Conservation (phyloP, 1,140 invertebrate genomes). For the Lasaia peninsularis region DNA sequence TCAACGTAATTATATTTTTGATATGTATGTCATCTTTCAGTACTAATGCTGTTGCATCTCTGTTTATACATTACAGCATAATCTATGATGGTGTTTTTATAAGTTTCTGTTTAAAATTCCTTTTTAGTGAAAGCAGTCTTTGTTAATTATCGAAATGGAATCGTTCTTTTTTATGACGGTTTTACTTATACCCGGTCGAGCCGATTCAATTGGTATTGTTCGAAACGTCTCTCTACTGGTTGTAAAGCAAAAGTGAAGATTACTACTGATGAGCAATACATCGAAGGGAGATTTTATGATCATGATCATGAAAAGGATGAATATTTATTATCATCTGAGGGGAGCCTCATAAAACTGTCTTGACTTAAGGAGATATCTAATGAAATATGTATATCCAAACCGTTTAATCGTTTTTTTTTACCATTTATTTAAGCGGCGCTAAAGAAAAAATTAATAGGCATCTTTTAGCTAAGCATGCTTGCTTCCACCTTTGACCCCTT, state of each 20-base stretch:
- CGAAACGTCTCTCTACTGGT: conserved; percentile 4
- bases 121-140: conserved; percentile 6
- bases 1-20: too few relatives aligned
- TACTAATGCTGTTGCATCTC: too few relatives aligned
- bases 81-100: too few relatives aligned
- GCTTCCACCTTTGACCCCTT: too few relatives aligned
- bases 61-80: too few relatives aligned
- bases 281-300: conserved; percentile 4
- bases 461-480: too few relatives aligned
- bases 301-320: conserved; percentile 12
- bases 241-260: conserved; percentile 14
- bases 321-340: not conserved
- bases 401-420: too few relatives aligned
- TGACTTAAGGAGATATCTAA: too few relatives aligned
- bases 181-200: conserved; percentile 10
- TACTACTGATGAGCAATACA: not conserved
- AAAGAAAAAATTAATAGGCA: too few relatives aligned
- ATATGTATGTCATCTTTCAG: too few relatives aligned
- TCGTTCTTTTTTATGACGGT: not conserved
- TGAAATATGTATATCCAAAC: too few relatives aligned
- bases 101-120: not conserved
- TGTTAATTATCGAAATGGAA: conserved; percentile 13
- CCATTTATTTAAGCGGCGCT: too few relatives aligned
- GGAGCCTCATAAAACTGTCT: conserved; percentile 5
- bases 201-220: conserved; percentile 12